Base-by-base conservation (phyloP, 2,888 invertebrate species). In the Amblyjoppa proteus region DNA sequence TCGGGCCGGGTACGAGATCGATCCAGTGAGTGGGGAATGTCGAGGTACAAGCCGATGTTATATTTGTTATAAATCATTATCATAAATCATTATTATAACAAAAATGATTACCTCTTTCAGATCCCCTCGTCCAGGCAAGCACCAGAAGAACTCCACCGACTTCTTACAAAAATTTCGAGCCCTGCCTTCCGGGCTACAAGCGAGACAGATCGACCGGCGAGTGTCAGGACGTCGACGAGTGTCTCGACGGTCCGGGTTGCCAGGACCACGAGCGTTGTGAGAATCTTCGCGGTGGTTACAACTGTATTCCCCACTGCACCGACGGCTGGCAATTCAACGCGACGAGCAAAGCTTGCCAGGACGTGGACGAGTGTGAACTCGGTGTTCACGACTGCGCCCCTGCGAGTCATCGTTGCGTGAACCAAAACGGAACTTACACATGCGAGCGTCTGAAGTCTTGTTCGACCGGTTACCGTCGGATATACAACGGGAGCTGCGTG, bases 331-430 rank as follows among this genome's bases (percentile, higher is more conserved):
- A 88, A 61, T 93, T 90, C 53, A 90, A 90, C 11, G 76, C 88
- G 0, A 64, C 71, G 16, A 90, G 87, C 3, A 91, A 88, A 45
- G 85, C 84, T 4, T 93, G 93, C 51, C 87, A 89, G 94, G 96
- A 96, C 91, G 94, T 96, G 41, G 94, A 96, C 89, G 96, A 96
- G 88, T 96, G 96, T 73, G 88, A 91, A 4, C 95, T 96, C 91
- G 96, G 96, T 84, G 93, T 94, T 61, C 93, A 93, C 85, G 89
- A 91, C 70, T 93, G 93, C 78, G 89, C 90, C 4, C 89, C 89
- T 16, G 84, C 74, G 1, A 88, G 82, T 9, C 88, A 89, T 68
- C 76, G 78, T 53, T 93, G 93, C 66, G 86, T 90, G 25, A 93
- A 93, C 78, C 91, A 89, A 0, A 91, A 92, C 31, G 93, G 93